Base-by-base conservation (phyloP, 2,113 vertebrate genomes). In the Etheostoma spectabile region DNA sequence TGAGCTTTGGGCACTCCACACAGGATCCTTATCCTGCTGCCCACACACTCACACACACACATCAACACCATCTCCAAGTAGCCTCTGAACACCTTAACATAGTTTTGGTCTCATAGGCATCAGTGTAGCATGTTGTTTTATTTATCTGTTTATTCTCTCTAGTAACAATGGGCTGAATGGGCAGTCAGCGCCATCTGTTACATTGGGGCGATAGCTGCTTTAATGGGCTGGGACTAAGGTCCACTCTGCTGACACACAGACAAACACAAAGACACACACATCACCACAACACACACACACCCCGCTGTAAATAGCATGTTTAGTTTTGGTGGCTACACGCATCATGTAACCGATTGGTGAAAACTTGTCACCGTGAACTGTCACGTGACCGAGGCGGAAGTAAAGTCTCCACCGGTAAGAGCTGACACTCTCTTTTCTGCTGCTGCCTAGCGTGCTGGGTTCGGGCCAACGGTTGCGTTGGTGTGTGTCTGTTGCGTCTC, bases 111-210 rank as follows among this genome's bases (percentile, higher is more conserved):
- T 85, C 73, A 42, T 42, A 65, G 74, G 83, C 53, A 33, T 74
- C 49, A 18, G 60, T 16, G 8, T 13, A 46, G 57, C 68, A 67
- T 55, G 65, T 75, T 77, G 79, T 66, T 86, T 83, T 60, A 72
- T 76, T 70, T 77, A 77, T 84, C 62, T 79, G 71, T 82, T 85
- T 82, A 79, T 77, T 86, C 82, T 83, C 80, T 60, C 46, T n/a
- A 30, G 79, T 81, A 83, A 82, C 73, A 89, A 83, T n/a, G 60
- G 69, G 59, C 68, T 84, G 71, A 73, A 74, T 46, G 33, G 38
- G 62, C 86, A 52, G 79, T 77, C 64, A 70, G 74, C 21, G 2
- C 91, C 88, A 86, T 91, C 89, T 91, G 89, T 86, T 86, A 85
- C 74, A 59, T 64, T 64, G 81, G 80, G 84, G 35, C 79, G 68